Conservation (phyloP, 1,140 invertebrate species). For the Calephelis nemesis region DNA sequence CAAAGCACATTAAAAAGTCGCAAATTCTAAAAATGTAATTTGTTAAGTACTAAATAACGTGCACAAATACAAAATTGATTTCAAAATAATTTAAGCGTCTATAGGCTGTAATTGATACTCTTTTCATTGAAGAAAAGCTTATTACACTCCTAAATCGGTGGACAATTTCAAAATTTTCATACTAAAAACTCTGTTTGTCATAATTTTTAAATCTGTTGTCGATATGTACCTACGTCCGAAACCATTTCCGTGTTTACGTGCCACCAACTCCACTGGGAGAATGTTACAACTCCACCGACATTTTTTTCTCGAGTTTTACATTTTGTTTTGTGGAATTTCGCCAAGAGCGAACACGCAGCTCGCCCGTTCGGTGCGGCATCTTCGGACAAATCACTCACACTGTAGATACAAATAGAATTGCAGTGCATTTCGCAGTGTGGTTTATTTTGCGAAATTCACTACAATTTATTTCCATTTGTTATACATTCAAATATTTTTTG, state of each 20-base stretch:
- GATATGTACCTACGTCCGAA: background rate
- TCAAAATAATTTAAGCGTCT: background rate
- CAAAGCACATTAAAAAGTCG: background rate
- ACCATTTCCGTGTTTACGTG: background rate
- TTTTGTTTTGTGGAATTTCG: too few species aligned
- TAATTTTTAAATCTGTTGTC: background rate
- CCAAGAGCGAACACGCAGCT: too few species aligned
- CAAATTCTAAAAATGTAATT: slow-evolving; percentile 13
- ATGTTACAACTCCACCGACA: background rate
- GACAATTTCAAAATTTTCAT: slow-evolving; percentile 63
- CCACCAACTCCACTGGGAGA: background rate
- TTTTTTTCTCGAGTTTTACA: too few species aligned
- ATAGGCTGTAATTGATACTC: slow-evolving; percentile 49
- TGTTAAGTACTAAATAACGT: background rate
- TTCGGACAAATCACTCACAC: too few species aligned
- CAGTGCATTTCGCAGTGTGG: too few species aligned
- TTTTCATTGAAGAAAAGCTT: slow-evolving; percentile 62
- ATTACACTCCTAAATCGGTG: slow-evolving; percentile 46
- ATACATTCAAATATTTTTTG: too few species aligned
- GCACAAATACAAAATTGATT: background rate
- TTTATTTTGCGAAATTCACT: too few species aligned
- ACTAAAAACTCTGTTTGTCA: slow-evolving; percentile 64
- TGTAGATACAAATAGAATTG: too few species aligned
- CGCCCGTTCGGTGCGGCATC: too few species aligned
- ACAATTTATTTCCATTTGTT: too few species aligned